Evolutionary conservation across 2,888 invertebrate species (phyloP).

Genomic region (Notodonta dromedarius): DNA sequence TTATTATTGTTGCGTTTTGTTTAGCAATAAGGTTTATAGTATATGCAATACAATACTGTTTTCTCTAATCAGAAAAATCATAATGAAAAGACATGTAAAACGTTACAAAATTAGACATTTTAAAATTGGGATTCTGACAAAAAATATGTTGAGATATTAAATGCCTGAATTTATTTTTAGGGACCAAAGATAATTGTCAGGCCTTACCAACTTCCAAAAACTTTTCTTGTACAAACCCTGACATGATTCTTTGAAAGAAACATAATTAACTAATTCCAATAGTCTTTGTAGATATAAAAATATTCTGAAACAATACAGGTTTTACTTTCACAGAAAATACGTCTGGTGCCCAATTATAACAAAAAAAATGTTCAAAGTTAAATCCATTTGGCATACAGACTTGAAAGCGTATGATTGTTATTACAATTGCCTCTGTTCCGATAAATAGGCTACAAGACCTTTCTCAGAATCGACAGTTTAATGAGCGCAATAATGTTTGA

Average conservation of each 20-base stretch:
- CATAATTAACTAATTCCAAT: background rate
- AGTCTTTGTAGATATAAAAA: background rate
- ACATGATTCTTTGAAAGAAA: background rate
- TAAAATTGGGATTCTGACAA: too few relatives aligned
- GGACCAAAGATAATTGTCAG: too few relatives aligned
- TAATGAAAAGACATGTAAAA: too few relatives aligned
- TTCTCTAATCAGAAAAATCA: background rate
- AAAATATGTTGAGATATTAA: too few relatives aligned
- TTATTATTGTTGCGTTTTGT: background rate
- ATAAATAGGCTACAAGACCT: background rate
- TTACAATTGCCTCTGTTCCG: slow-evolving; percentile 3
- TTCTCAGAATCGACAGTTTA: background rate
- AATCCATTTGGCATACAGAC: background rate
- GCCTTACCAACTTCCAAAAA: too few relatives aligned
- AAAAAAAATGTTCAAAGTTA: slow-evolving; percentile 1
- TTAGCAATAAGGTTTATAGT: background rate
- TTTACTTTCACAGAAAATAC: background rate
- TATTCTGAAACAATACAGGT: background rate
- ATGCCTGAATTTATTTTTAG: too few relatives aligned
- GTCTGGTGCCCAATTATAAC: background rate
- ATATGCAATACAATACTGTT: background rate
- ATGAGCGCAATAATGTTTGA: background rate
- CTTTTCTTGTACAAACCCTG: too few relatives aligned
- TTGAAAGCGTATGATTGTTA: background rate
- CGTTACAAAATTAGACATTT: too few relatives aligned